Evolutionary conservation across 2,888 invertebrate species (phyloP), one percentile per base, ranked within the genome.

Genomic region (Megaustenia siamemsis): DNA sequence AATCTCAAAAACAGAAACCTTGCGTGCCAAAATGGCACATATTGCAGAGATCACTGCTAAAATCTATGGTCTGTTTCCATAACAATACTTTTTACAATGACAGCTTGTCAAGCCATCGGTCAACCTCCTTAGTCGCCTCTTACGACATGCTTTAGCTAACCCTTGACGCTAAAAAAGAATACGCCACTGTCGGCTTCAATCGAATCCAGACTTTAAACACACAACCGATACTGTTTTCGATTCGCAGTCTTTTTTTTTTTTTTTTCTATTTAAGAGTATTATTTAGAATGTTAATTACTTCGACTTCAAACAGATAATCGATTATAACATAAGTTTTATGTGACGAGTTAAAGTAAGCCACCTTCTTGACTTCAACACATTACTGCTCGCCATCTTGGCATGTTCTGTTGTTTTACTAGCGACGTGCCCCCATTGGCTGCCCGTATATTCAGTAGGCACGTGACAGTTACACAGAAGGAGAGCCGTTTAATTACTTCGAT

Each of bases 371-470:
- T 77, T 77, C 40, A n/a, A 60, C 76, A 60, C 77, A 15, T 76
- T 56, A n/a, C 60, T 56, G 35, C 35, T 38, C 56, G 56, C 56
- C 77, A 56, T 1, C 60, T 77, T 60, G 40, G 77, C 60, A 38
- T 77, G n/a, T 77, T 60, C 40, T 38, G 38, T 60, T 56, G 38
- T 53, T 77, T 77, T 77, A 77, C 56, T 56, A 60, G 77, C 77
- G n/a, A 60, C n/a, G 56, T 60, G 79, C 40, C 43, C 56, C 43
- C 15, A 66, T 66, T 45, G 49, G 3, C 66, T 63, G 79, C 66
- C 63, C 79, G 60, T 79, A 79, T 56, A 79, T 79, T 49, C n/a
- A 38, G 56, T 18, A 66, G 79, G 43, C 79, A 66, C 79, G 79
- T 66, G 79, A 66, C 79, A 79, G 45, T 6, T 66, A 32, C 45